Conservation (phyloP, 1,140 invertebrate species). For the Chironomus striatipennis region DNA sequence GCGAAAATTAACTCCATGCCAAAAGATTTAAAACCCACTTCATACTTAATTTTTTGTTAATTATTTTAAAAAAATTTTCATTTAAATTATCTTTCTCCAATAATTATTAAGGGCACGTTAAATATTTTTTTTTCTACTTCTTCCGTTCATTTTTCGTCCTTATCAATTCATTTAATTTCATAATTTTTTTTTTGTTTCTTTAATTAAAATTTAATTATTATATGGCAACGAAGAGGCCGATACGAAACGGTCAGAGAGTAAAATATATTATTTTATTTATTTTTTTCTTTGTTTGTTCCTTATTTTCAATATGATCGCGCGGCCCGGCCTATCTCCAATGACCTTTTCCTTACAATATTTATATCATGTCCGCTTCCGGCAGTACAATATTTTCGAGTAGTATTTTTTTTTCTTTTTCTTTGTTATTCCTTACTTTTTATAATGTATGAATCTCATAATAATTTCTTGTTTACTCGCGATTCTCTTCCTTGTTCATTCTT, state of each 20-base stretch:
- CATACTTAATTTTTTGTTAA: no score
- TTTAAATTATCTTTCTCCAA: background rate
- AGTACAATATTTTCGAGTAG: background rate
- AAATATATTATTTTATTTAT: no score
- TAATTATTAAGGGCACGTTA: slow-evolving; percentile 23
- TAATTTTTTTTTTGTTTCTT: slow-evolving; percentile 15
- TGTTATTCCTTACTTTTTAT: background rate
- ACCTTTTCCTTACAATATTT: slow-evolving; percentile 8
- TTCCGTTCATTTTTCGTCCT: background rate
- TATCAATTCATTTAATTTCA: background rate
- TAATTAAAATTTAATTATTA: slow-evolving; percentile 1
- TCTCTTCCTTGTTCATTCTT: background rate
- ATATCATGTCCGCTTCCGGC: background rate
- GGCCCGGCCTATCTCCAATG: background rate
- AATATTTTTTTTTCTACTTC: background rate
- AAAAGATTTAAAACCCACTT: no score
- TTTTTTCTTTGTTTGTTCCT: background rate
- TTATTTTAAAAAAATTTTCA: no score
- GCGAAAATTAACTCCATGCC: no score
- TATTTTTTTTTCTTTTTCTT: background rate
- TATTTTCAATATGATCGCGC: background rate
- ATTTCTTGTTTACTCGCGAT: background rate
- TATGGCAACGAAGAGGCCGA: background rate
- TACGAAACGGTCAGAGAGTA: no score
- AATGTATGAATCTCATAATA: background rate